Evolutionary conservation across 1,140 invertebrate genomes (phyloP).

Genomic region (Nymphalis io): DNA sequence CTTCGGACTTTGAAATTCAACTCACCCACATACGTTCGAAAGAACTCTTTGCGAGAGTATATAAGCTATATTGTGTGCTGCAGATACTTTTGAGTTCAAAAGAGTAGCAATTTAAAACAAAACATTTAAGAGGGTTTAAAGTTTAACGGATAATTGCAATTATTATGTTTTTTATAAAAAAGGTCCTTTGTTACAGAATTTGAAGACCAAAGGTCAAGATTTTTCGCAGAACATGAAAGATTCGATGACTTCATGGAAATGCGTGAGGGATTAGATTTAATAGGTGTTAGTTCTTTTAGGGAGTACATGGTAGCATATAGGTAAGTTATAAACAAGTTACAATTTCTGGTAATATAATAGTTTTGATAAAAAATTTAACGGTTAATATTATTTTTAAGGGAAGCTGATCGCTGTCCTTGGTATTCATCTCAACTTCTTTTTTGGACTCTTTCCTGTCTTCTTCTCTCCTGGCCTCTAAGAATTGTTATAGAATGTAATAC

Average conservation of each 20-base stretch:
- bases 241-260: constrained; percentile 95
- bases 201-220: constrained; percentile 90
- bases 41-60: constrained; percentile 1
- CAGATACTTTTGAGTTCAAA: constrained; percentile 6
- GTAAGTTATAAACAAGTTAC: constrained; percentile 44
- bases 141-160: not conserved
- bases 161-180: not conserved
- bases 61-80: constrained; percentile 2
- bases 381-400: constrained; percentile 77
- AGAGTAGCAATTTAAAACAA: not conserved
- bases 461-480: constrained; percentile 92
- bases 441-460: constrained; percentile 88
- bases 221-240: constrained; percentile 91
- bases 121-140: not conserved
- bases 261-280: constrained; percentile 91
- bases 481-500: constrained; percentile 93
- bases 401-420: constrained; percentile 83
- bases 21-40: not conserved
- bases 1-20: not conserved
- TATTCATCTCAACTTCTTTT: constrained; percentile 85
- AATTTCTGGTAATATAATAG: not conserved
- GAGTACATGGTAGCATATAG: constrained; percentile 85
- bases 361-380: constrained; percentile 13
- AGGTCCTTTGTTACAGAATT: constrained; percentile 83
- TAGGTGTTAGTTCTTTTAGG: constrained; percentile 82